Evolutionary conservation across 1,140 invertebrate genomes (phyloP), one percentile per base, ranked within the genome.

Genomic region (Hylaeus anthracinus): DNA sequence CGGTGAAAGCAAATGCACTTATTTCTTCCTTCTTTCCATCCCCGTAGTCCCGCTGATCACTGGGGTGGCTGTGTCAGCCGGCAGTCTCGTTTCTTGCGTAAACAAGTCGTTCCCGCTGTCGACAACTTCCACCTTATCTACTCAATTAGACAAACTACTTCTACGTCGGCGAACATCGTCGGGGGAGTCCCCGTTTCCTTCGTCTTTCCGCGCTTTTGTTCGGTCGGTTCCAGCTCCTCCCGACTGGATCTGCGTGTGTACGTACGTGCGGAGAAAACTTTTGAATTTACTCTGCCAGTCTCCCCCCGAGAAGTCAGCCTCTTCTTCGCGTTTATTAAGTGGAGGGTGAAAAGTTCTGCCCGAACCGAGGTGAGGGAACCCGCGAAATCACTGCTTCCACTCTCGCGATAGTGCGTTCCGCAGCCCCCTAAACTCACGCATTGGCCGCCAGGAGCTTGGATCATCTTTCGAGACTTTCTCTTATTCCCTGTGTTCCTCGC

Each of bases 71-170:
- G 63, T 72, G 76, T 70, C 83, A 67, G 51, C 65, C 51, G 26
- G 55, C 5, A 72, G 53, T 73, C 79, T 81, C 84, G 66, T 84
- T 65, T 66, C 58, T 81, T 79, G 77, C 83, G 87, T 87, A 90
- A 90, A 90, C 88, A 89, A 90, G 82, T 83, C 81, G 81, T 88
- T 70, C 39, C 72, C 81, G 9, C 79, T 71, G 77, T 77, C 74
- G 80, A 53, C 82, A 76, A 85, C 56, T 85, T 88, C 72, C 65
- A 72, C 64, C 83, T 89, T 87, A 88, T 89, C 88, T 89, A 82
- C 83, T 87, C 89, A 87, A 89, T 90, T 88, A 85, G 79, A 89
- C 83, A 83, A 88, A 82, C 81, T 87, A 79, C 83, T 87, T 84
- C 66, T 69, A 72, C 61, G 55, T 63, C 71, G 66, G 76, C 79